Percentiles rank a stretch among this genome's conserved stretches.
phyloP scores from a whole-genome alignment of 2,113 vertebrate genomes.

The Odocoileus virginianus region DNA sequence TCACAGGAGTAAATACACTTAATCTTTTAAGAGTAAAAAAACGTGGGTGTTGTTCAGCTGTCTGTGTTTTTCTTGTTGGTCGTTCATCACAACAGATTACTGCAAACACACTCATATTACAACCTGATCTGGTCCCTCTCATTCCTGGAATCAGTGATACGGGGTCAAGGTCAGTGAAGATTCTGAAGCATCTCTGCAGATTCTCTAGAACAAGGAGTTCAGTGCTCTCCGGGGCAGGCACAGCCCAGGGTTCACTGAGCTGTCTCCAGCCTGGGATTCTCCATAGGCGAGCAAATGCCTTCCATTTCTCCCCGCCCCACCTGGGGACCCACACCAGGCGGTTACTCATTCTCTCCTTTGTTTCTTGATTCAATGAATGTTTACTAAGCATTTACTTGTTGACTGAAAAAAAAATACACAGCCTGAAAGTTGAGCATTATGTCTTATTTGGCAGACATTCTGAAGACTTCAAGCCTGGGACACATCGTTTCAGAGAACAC shows the following conservation, averaged over 20 bases:
- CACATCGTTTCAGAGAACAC: neutral
- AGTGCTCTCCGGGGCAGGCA: neutral
- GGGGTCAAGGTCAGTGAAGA: conserved; percentile 33
- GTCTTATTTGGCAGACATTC: neutral
- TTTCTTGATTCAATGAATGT: no score
- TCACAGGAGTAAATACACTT: neutral
- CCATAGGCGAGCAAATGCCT: neutral
- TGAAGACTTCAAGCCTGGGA: neutral
- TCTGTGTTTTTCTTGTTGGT: neutral
- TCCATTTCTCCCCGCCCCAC: neutral
- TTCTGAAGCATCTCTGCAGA: neutral
- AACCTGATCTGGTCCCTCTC: neutral
- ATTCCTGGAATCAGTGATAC: neutral
- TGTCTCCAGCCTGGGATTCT: neutral
- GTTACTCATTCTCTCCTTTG: neutral
- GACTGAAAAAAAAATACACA: neutral
- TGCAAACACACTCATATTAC: neutral
- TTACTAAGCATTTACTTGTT: neutral
- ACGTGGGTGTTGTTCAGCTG: neutral
- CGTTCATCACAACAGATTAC: neutral
- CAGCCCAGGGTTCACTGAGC: neutral
- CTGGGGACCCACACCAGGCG: neutral
- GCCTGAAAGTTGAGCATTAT: neutral
- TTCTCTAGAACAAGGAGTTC: neutral
- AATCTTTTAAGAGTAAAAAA: neutral